Evolutionary conservation across 2,888 invertebrate species (phyloP).

Genomic region (Leptinotarsa peninsularis): DNA sequence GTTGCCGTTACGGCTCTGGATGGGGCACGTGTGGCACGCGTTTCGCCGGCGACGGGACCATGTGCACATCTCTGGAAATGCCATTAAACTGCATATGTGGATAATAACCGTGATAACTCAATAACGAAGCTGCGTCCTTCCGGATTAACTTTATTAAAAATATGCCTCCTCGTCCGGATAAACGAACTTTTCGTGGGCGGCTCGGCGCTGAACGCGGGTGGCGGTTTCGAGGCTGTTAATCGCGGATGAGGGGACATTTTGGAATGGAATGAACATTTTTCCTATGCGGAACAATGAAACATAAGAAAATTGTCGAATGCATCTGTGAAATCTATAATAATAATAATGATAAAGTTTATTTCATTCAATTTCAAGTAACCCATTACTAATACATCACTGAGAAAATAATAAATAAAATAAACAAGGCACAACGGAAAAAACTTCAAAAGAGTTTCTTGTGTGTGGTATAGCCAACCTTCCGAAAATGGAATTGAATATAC

Average conservation of each 20-base stretch:
- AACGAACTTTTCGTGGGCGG: constrained; percentile 22
- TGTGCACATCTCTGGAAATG: constrained; percentile 44
- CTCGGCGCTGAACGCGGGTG: neutral
- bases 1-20: constrained; percentile 32
- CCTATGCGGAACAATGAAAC: too few relatives aligned
- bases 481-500: too few relatives aligned
- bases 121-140: constrained; percentile 33
- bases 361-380: too few relatives aligned
- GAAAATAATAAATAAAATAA: too few relatives aligned
- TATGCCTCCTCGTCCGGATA: constrained; percentile 19
- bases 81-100: constrained; percentile 46
- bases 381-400: too few relatives aligned
- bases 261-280: too few relatives aligned
- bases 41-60: constrained; percentile 31
- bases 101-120: constrained; percentile 47
- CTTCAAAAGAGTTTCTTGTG: too few relatives aligned
- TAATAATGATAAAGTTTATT: too few relatives aligned
- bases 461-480: too few relatives aligned
- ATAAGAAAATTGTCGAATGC: too few relatives aligned
- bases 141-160: constrained; percentile 44
- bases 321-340: too few relatives aligned
- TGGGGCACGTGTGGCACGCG: constrained; percentile 41
- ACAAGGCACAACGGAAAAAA: too few relatives aligned
- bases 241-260: neutral
- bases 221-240: constrained; percentile 15